These are phyloP conservation scores for Passer montanus DNA, from an alignment of 2,113 vertebrate species.

Conservation along the genomic window DNA sequence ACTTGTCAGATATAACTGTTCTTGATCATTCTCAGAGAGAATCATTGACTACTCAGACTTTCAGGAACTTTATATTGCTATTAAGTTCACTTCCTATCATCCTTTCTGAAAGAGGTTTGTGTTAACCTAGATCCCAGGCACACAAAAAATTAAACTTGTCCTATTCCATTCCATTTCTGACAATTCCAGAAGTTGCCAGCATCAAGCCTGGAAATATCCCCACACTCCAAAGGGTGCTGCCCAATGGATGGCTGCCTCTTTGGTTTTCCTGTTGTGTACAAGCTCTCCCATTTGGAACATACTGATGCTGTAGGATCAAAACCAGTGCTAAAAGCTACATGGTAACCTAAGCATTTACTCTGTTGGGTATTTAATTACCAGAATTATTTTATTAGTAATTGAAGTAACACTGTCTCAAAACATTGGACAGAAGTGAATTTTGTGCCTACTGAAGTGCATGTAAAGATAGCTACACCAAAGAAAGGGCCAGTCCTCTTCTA, in stretches of 20 bases:
- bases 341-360: neutral
- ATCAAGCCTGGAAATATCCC: neutral
- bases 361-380: neutral
- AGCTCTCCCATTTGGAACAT: neutral
- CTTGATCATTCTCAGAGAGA: neutral
- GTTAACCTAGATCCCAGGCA: neutral
- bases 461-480: accelerated
- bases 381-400: neutral
- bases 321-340: neutral
- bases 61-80: neutral
- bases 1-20: neutral
- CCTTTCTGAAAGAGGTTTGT: neutral
- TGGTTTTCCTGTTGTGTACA: neutral
- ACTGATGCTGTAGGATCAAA: neutral
- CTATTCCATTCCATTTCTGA: neutral
- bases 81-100: neutral
- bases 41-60: neutral
- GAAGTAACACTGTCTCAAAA: neutral
- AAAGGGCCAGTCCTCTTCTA: neutral
- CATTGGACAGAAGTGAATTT: neutral
- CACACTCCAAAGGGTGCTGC: neutral
- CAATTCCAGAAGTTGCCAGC: neutral
- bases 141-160: neutral
- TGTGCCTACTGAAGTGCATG: neutral
- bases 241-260: neutral